Conservation (phyloP, 2,888 invertebrate genomes). For the Pogonocherus hispidulus region DNA sequence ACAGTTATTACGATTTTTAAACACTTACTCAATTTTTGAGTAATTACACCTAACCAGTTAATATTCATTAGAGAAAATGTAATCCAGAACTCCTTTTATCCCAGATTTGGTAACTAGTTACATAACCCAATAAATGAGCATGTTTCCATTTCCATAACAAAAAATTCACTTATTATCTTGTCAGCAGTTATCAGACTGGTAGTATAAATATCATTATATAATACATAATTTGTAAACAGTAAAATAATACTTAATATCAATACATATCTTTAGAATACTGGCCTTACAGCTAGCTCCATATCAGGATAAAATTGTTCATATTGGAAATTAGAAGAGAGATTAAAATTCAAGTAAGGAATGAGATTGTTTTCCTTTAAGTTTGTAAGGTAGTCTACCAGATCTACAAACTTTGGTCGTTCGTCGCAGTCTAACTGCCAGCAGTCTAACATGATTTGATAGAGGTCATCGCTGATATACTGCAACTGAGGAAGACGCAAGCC, state of each 20-base stretch:
- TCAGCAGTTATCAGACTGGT: slow-evolving; percentile 21
- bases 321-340: slow-evolving; percentile 61
- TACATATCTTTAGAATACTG: slow-evolving; percentile 54
- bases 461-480: slow-evolving; percentile 80
- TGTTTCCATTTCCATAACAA: not conserved
- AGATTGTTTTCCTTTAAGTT: slow-evolving; percentile 55
- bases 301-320: slow-evolving; percentile 66
- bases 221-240: slow-evolving; percentile 12
- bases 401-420: slow-evolving; percentile 81
- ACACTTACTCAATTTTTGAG: no score
- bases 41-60: no score
- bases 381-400: slow-evolving; percentile 66
- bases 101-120: slow-evolving; percentile 4
- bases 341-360: slow-evolving; percentile 60
- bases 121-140: not conserved
- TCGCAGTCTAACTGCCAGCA: slow-evolving; percentile 89
- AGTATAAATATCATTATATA: no score
- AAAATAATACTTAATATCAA: slow-evolving; percentile 4
- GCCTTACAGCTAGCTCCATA: slow-evolving; percentile 63
- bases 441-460: slow-evolving; percentile 85
- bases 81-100: no score
- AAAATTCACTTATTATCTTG: not conserved
- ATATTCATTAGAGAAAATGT: no score
- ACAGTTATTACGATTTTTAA: no score
- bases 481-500: slow-evolving; percentile 83